Conservation (phyloP, 2,797 vertebrate species). For the Balearica regulorum region DNA sequence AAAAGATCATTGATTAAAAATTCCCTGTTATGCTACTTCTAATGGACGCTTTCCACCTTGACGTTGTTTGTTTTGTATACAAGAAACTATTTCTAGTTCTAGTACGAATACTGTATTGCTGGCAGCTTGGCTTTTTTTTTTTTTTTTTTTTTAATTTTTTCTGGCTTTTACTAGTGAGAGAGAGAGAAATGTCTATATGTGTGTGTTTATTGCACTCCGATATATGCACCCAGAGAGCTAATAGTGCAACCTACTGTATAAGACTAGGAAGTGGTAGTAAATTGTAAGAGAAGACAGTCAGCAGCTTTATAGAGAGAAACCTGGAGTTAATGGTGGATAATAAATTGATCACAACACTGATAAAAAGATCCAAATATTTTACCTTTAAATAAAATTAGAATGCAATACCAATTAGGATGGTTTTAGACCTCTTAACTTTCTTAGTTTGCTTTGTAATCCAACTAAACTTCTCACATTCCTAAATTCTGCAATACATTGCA, state of each 20-base stretch:
- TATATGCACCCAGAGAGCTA: background rate
- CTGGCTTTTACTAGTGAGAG: background rate
- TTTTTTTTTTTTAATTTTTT: background rate
- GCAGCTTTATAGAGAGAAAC: background rate
- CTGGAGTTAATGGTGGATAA: background rate
- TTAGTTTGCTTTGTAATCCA: background rate
- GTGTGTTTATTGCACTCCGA: background rate
- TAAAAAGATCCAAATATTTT: background rate
- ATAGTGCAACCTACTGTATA: background rate
- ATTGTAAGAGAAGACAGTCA: background rate
- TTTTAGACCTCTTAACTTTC: background rate
- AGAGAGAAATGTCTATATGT: background rate
- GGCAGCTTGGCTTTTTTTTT: background rate
- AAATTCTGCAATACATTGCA: background rate
- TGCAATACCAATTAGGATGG: background rate
- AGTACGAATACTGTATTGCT: background rate
- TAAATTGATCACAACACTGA: background rate
- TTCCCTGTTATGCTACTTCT: conserved; percentile 24
- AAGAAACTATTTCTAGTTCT: background rate
- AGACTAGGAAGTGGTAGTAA: background rate
- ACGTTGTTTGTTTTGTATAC: background rate
- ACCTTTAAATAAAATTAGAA: background rate
- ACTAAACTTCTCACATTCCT: background rate
- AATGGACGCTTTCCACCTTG: background rate
- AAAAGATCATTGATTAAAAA: conserved; percentile 33